Percentiles rank a stretch among this genome's conserved stretches.
Evolutionary conservation across 2,113 vertebrate genomes (phyloP).

Genomic region (Xiphophorus couchianus): DNA sequence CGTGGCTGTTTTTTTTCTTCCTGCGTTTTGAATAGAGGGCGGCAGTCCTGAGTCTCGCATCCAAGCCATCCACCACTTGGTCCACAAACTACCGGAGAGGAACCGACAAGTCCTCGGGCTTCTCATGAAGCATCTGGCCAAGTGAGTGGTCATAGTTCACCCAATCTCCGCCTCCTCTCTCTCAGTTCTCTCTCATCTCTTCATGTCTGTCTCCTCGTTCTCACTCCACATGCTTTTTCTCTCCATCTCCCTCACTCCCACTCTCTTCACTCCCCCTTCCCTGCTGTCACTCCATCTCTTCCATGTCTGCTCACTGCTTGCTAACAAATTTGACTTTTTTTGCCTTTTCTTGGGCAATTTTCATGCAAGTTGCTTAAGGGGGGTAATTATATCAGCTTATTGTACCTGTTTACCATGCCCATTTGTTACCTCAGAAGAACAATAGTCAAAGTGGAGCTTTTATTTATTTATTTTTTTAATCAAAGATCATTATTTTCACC

Average conservation of each 20-base stretch:
- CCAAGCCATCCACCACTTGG: slow-evolving; percentile 91
- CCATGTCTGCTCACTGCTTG: slow-evolving; percentile 70
- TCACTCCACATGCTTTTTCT: slow-evolving; percentile 76
- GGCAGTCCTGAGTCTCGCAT: slow-evolving; percentile 92
- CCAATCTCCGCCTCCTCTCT: slow-evolving; percentile 60
- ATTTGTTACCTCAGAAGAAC: slow-evolving; percentile 49
- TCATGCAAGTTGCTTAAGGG: slow-evolving; percentile 29
- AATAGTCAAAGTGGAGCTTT: slow-evolving; percentile 56
- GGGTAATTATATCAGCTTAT: slow-evolving; percentile 9
- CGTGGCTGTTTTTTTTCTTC: slow-evolving; percentile 8
- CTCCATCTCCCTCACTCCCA: slow-evolving; percentile 72
- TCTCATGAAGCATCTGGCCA: slow-evolving; percentile 94
- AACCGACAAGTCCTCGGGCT: slow-evolving; percentile 95
- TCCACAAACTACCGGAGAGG: slow-evolving; percentile 95
- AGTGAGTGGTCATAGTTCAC: slow-evolving; percentile 87
- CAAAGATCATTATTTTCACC: slow-evolving; percentile 48
- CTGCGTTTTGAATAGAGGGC: slow-evolving; percentile 81
- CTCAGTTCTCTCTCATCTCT: slow-evolving; percentile 63
- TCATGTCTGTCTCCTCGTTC: slow-evolving; percentile 76
- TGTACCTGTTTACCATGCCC: slow-evolving; percentile 39
- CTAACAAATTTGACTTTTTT: slow-evolving; percentile 50
- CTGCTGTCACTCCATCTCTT: slow-evolving; percentile 77
- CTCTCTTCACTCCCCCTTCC: slow-evolving; percentile 76
- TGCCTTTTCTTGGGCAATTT: slow-evolving; percentile 43
- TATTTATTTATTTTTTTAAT: slow-evolving; percentile 15